Conservation (phyloP, 2,888 invertebrate genomes). For the Pasiphila rectangulata region DNA sequence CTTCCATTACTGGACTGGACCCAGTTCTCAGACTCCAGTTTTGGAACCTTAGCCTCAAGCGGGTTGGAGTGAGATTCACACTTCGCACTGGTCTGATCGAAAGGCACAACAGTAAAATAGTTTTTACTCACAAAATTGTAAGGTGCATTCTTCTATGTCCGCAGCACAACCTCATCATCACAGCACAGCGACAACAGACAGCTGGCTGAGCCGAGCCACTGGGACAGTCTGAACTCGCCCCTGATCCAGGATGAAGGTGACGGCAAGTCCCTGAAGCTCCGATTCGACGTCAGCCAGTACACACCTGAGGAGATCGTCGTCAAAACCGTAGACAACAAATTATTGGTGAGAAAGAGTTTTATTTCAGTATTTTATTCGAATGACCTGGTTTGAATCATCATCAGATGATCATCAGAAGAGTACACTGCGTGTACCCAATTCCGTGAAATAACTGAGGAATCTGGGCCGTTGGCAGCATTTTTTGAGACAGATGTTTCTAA, state of each 20-base stretch:
- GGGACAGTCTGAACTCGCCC: constrained; percentile 95
- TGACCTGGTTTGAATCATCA: no score
- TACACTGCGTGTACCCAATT: no score
- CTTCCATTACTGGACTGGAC: no score
- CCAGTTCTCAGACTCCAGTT: no score
- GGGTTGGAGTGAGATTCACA: no score
- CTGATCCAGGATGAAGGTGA: constrained; percentile 96
- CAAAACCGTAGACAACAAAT: constrained; percentile 98
- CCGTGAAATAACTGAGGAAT: no score
- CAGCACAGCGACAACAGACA: constrained; percentile 83
- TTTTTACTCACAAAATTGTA: constrained; percentile 5
- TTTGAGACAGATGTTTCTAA: no score
- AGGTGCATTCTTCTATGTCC: constrained; percentile 40
- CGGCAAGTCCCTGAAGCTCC: constrained; percentile 94
- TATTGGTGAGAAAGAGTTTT: constrained; percentile 85
- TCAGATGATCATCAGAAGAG: no score
- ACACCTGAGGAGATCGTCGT: constrained; percentile 98
- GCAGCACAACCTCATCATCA: constrained; percentile 84
- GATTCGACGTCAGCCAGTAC: constrained; percentile 99
- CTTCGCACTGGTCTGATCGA: not conserved
- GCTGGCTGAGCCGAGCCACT: constrained; percentile 83
- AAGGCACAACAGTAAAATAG: not conserved
- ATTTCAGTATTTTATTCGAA: not conserved
- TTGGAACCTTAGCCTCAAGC: no score
- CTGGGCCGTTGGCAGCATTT: no score